A percentile compares a stretch with the other conserved stretches of the same genome.
Conservation (phyloP, 2,113 vertebrate genomes). For the Nesogale talazaci region DNA sequence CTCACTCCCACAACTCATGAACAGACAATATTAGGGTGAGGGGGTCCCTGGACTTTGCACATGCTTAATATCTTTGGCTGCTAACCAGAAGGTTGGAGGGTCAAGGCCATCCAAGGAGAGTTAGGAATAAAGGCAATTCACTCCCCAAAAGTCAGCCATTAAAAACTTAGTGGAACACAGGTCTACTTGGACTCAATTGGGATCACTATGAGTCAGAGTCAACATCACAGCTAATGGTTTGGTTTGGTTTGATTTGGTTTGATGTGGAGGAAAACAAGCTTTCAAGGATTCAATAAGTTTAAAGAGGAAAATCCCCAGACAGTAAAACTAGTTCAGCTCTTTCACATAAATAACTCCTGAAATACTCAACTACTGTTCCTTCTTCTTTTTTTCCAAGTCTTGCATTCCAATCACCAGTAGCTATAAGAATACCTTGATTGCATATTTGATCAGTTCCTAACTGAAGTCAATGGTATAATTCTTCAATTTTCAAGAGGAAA, state of each 20-base stretch:
- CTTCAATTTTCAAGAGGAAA: too few species aligned
- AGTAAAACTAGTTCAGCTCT: background rate
- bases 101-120: background rate
- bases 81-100: background rate
- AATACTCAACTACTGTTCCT: too few species aligned
- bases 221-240: background rate
- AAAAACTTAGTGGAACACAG: background rate
- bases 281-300: background rate
- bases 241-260: background rate
- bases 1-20: background rate
- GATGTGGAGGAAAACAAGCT: background rate
- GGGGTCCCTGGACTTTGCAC: background rate
- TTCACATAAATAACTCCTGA: background rate
- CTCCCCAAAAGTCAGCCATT: background rate
- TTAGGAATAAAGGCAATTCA: background rate
- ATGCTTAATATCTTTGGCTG: background rate
- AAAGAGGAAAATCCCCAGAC: background rate
- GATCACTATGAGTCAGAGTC: background rate
- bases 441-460: too few species aligned
- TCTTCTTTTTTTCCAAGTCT: too few species aligned
- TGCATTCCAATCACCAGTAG: too few species aligned
- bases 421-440: too few species aligned
- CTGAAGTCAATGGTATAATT: too few species aligned
- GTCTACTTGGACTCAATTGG: background rate
- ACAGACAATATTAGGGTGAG: background rate